Conservation (phyloP, 2,888 invertebrate species). For the Drosophila kokeensis region DNA sequence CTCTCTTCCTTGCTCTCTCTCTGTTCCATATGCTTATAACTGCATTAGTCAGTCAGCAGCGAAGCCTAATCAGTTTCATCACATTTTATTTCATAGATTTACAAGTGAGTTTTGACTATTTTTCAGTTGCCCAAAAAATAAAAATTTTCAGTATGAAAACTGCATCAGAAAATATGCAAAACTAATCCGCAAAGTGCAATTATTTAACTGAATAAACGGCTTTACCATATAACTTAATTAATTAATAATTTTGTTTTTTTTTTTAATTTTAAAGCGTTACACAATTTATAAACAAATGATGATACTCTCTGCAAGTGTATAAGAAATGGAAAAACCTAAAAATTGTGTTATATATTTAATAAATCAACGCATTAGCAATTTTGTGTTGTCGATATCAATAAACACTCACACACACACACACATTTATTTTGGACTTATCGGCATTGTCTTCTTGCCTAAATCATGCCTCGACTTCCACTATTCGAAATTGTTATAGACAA, state of each 20-base stretch:
- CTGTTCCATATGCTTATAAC: conserved; percentile 31
- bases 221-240: neutral
- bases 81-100: conserved; percentile 36
- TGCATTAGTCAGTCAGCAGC: conserved; percentile 24
- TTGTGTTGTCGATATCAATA: conserved; percentile 52
- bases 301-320: conserved; percentile 13
- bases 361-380: conserved; percentile 71
- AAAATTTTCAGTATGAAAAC: neutral
- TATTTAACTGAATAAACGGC: neutral
- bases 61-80: conserved; percentile 25
- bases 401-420: conserved; percentile 15
- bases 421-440: conserved; percentile 52
- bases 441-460: conserved; percentile 73
- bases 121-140: neutral
- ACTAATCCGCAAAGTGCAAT: neutral
- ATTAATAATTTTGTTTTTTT: rapidly evolving
- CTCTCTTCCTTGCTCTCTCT: neutral
- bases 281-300: neutral
- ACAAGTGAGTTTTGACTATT: conserved; percentile 46
- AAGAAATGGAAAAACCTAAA: conserved; percentile 30
- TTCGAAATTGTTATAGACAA: conserved; percentile 47
- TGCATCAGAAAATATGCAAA: neutral
- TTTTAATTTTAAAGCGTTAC: neutral
- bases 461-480: conserved; percentile 33
- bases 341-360: conserved; percentile 67